phyloP scores from a whole-genome alignment of 2,888 invertebrate species.

The Sarcophaga carnaria region DNA sequence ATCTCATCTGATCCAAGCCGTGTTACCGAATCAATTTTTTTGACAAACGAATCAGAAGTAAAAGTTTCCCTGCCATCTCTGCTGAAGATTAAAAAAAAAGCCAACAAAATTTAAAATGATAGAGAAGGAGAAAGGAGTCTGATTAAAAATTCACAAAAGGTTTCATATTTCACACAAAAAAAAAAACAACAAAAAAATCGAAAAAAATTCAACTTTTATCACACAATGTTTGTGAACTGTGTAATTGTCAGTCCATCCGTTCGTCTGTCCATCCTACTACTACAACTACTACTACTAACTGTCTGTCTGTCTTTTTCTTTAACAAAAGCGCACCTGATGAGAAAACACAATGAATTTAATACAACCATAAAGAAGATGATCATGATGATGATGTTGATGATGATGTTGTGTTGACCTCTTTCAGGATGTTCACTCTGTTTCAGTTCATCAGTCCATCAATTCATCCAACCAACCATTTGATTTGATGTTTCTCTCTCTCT shows the following conservation, averaged over 20 bases:
- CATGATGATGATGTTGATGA: no score
- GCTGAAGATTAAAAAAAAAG: background rate
- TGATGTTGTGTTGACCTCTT: constrained; percentile 76
- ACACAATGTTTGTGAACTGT: constrained; percentile 51
- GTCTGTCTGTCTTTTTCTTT: background rate
- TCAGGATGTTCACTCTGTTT: constrained; percentile 75
- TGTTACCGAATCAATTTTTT: no score
- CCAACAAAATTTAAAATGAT: constrained; percentile 4
- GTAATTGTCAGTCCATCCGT: constrained; percentile 46
- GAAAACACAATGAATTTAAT: constrained; percentile 77
- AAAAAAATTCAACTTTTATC: constrained; percentile 28
- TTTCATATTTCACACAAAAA: constrained; percentile 77
- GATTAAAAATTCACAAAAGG: constrained; percentile 77
- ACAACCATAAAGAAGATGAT: no score
- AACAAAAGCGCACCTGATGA: constrained; percentile 77
- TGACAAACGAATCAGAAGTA: no score
- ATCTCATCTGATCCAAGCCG: no score
- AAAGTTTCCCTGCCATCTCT: no score
- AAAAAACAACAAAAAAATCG: background rate
- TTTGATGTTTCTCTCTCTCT: background rate
- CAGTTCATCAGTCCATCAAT: constrained; percentile 22
- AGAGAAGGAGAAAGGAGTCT: constrained; percentile 65
- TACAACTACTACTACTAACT: background rate
- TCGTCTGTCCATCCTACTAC: constrained; percentile 22
- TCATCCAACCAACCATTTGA: constrained; percentile 29